Base-by-base conservation (phyloP, 1,140 invertebrate genomes). In the Orchesella cincta region DNA sequence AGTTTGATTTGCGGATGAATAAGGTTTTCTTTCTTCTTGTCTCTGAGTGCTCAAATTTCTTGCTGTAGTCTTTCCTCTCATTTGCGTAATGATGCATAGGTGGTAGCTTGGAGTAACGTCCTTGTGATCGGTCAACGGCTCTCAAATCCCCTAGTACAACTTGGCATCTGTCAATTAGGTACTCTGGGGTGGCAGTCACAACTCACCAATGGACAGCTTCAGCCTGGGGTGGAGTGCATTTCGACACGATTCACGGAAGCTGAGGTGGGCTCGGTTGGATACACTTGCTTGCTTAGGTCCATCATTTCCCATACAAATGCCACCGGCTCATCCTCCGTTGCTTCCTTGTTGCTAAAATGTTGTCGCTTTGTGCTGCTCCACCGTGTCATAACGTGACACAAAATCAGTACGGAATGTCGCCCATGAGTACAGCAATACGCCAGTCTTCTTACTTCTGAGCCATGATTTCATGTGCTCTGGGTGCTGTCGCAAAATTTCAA, bases 221-320 rank as follows among this genome's bases (percentile, higher is more conserved):
- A 73, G 23, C 16, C 39, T 2, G 5, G 71, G 71, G 3, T 28
- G 12, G 12, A 73, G 29, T 26, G 33, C 35, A 12, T 73, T 1
- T 26, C 71, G 2, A 26, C 35, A 36, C 77, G 34, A 2, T 34
- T 8, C 1, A 78, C 73, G 14, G 57, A 26, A 28, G 20, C 33
- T 0, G n/a, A 28, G 31, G n/a, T 39, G 0, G 0, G 8, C 29
- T 78, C 77, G 20, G 33, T 16, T 67, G 77, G 73, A 54, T 75
- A n/a, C 8, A 78, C 73, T 70, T 70, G 62, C n/a, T 54, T 70
- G 8, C 73, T 31, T 62, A 78, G 52, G 14, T 67, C 33, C n/a
- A 78, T 51, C 77, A 78, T 78, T 74, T 74, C 73, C 31, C 74
- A 78, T 5, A 78, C 35, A 34, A 78, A 78, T 16, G 34, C 18